Conservation (phyloP, 1,140 invertebrate species). For the Lamellibrachia luymesi region DNA sequence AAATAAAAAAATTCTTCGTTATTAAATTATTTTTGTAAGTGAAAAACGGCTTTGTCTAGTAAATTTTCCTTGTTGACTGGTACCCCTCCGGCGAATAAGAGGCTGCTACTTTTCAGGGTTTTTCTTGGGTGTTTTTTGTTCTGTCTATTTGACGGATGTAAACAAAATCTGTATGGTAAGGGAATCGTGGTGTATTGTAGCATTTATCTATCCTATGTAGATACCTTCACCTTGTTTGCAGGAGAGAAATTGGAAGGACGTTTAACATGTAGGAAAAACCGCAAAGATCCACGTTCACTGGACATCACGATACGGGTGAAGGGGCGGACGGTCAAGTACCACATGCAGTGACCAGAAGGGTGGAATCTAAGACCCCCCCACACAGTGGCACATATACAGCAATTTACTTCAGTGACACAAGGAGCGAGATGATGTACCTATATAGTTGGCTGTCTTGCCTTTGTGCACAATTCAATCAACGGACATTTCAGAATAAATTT, state of each 20-base stretch:
- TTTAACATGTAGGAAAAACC: constrained; percentile 65
- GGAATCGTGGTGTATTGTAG: background rate
- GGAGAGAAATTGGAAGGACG: constrained; percentile 66
- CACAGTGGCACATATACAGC: background rate
- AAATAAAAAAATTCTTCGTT: background rate
- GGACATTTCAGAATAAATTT: background rate
- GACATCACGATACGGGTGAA: background rate
- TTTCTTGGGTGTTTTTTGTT: background rate
- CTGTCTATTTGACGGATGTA: background rate
- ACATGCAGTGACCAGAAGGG: constrained; percentile 10
- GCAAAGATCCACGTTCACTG: constrained; percentile 64
- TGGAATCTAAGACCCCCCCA: background rate
- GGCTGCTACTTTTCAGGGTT: background rate
- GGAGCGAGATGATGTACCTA: background rate
- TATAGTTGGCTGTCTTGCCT: background rate
- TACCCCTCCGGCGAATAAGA: constrained; percentile 13
- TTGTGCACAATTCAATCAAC: background rate
- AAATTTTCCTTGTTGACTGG: background rate
- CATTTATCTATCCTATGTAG: constrained; percentile 17
- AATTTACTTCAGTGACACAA: too few relatives aligned
- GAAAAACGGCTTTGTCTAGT: background rate
- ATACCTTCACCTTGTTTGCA: constrained; percentile 44
- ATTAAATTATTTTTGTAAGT: background rate
- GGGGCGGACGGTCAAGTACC: background rate
- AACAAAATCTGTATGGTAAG: too few relatives aligned